These are phyloP conservation scores for Anoncus sp. DNA, from an alignment of 2,888 invertebrate genomes.

Conservation along the genomic window DNA sequence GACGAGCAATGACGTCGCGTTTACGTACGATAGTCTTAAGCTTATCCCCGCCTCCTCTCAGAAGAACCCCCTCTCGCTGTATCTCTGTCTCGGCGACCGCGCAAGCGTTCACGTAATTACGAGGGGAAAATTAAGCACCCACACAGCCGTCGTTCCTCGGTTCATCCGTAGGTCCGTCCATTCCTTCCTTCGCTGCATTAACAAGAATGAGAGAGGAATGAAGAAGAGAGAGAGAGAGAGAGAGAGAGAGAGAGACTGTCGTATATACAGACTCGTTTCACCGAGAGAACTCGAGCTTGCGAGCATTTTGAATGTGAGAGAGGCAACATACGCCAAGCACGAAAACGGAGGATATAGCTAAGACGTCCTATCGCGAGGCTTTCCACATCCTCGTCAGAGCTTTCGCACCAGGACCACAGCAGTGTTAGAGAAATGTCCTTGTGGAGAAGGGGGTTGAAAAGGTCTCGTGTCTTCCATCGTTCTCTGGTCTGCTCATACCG, in stretches of 20 bases:
- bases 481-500: slow-evolving; percentile 33
- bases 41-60: slow-evolving; percentile 70
- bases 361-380: slow-evolving; percentile 59
- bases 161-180: slow-evolving; percentile 75
- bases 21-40: slow-evolving; percentile 69
- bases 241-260: slow-evolving; percentile 7
- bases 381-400: slow-evolving; percentile 46
- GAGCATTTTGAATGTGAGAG: slow-evolving; percentile 64
- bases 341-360: slow-evolving; percentile 63
- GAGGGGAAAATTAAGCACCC: slow-evolving; percentile 84
- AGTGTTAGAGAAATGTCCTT: slow-evolving; percentile 26
- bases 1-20: slow-evolving; percentile 50
- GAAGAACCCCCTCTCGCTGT: slow-evolving; percentile 32
- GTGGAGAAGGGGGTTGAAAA: slow-evolving; percentile 39
- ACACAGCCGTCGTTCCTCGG: slow-evolving; percentile 78
- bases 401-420: slow-evolving; percentile 42
- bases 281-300: slow-evolving; percentile 56
- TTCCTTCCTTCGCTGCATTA: slow-evolving; percentile 54
- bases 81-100: slow-evolving; percentile 38
- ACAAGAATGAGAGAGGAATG: slow-evolving; percentile 66
- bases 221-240: slow-evolving; percentile 34
- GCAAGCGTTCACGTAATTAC: slow-evolving; percentile 81
- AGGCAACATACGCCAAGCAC: slow-evolving; percentile 75
- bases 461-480: slow-evolving; percentile 45
- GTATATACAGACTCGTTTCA: slow-evolving; percentile 41